Percentiles rank a stretch among this genome's conserved stretches.
These are phyloP conservation scores for Asbolus verrucosus DNA, from an alignment of 1,140 invertebrate species.

Conservation along the genomic window DNA sequence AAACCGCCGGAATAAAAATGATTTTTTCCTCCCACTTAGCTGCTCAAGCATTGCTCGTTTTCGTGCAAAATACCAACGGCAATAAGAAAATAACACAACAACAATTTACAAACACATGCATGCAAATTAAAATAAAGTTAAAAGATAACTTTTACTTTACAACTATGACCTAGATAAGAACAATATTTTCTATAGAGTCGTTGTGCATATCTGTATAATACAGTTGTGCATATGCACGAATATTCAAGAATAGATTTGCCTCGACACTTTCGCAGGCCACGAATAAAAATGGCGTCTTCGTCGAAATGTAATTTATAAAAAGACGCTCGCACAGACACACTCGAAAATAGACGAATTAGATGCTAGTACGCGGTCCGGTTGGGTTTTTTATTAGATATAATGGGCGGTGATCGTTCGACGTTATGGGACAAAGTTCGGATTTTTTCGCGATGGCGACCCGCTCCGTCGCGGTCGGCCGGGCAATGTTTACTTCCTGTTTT, in stretches of 20 bases:
- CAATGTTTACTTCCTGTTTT: neutral
- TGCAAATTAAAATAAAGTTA: slow-evolving; percentile 29
- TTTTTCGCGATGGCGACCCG: slow-evolving; percentile 32
- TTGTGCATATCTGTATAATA: too few species aligned
- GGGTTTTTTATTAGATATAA: slow-evolving; percentile 33
- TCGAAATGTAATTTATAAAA: too few species aligned
- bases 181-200: slow-evolving; percentile 22
- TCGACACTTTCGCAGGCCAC: slow-evolving; percentile 14
- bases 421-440: slow-evolving; percentile 37
- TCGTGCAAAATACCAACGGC: neutral
- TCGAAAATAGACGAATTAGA: slow-evolving; percentile 35
- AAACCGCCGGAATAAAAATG: too few species aligned
- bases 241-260: neutral
- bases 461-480: neutral
- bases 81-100: neutral
- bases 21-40: too few species aligned
- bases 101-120: neutral
- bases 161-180: slow-evolving; percentile 42
- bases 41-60: too few species aligned
- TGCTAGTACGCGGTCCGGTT: slow-evolving; percentile 5
- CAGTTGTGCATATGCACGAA: too few species aligned
- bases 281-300: slow-evolving; percentile 25
- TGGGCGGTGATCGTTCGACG: slow-evolving; percentile 21
- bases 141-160: slow-evolving; percentile 41
- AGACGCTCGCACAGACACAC: too few species aligned